Conservation (phyloP, 2,888 invertebrate genomes). For the Himalopsyche anomala region DNA sequence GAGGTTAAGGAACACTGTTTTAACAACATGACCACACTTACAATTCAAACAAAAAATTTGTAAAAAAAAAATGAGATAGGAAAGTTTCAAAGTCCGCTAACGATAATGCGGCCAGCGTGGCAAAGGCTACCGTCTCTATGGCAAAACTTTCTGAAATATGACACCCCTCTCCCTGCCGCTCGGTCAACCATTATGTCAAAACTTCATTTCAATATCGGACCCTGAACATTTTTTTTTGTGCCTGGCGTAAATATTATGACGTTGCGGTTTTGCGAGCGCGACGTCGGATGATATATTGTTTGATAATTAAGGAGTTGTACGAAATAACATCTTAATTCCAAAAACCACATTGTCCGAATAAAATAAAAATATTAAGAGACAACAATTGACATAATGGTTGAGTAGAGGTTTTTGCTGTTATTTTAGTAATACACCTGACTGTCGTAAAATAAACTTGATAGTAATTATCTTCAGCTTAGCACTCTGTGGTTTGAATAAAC, state of each 20-base stretch:
- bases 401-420: no score
- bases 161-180: background rate
- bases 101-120: slow-evolving; percentile 14
- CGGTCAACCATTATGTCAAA: slow-evolving; percentile 19
- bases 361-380: no score
- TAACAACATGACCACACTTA: background rate
- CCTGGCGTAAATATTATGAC: slow-evolving; percentile 8
- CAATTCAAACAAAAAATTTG: background rate
- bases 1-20: no score
- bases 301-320: no score
- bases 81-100: slow-evolving; percentile 4
- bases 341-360: no score
- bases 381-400: no score
- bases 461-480: no score
- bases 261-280: background rate
- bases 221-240: background rate
- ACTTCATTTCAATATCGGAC: slow-evolving; percentile 31
- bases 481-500: no score
- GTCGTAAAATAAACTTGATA: no score
- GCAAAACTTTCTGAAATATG: slow-evolving; percentile 23
- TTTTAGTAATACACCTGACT: no score
- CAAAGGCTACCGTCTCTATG: background rate
- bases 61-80: background rate
- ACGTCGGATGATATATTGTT: background rate
- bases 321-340: no score